Base-by-base conservation (phyloP, 1,140 invertebrate genomes). In the Drosophila sucinea region DNA sequence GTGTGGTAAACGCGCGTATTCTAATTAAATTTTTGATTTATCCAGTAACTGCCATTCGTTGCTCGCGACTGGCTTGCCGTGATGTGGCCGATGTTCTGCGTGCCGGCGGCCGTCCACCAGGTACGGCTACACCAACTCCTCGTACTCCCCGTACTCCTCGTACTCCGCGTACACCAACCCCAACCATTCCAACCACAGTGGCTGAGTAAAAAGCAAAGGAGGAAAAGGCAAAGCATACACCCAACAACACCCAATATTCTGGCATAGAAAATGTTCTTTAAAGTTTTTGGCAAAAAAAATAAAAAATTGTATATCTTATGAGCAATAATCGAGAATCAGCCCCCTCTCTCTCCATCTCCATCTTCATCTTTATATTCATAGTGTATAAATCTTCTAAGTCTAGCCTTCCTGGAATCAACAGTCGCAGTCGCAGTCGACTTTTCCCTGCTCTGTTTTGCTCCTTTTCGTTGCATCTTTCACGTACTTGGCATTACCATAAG, bases 71-170 rank as follows among this genome's bases (percentile, higher is more conserved):
- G 4, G 66, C n/a, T 40, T 86, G 83, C 29, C 29, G 3, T 0
- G 72, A 81, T 61, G 60, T 86, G 23, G 33, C 27, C 23, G 65
- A 38, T 1, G n/a, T 6, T 3, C 25, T 77, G 17, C 32, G 38
- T 1, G 27, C 32, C 32, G n/a, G 10, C 1, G 38, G 27, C 8
- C 44, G 23, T 27, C 23, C 44, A 10, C 17, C 44, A 27, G 40
- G 41, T 25, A 27, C 40, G 1, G 17, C 5, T 1, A n/a, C 17
- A 4, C 58, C 60, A 8, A 55, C 47, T 11, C 17, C 6, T 3
- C 44, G 60, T 0, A 51, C 57, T 1, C n/a, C 27, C 0, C 67
- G 38, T 1, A 55, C 27, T 41, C 32, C 60, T 1, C 58, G 35
- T 11, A 44, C 54, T 11, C 44, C 35, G 1, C 3, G 23, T 11